Conservation (phyloP, 2,888 invertebrate genomes). For the Hanleya hanleyi region DNA sequence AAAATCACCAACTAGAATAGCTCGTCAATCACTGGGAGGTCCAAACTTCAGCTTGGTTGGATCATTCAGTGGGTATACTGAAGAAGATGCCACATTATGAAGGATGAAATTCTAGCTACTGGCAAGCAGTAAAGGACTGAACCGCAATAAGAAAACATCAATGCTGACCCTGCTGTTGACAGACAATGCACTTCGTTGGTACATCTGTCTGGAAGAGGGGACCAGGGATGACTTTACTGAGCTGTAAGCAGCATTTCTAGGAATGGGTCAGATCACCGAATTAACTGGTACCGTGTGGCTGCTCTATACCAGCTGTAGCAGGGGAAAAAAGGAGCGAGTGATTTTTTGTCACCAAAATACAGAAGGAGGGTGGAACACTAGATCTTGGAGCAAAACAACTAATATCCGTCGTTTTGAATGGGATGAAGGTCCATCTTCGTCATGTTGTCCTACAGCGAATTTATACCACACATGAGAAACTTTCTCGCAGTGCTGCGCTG, state of each 20-base stretch:
- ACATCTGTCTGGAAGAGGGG: background rate
- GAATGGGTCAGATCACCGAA: background rate
- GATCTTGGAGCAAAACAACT: background rate
- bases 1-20: background rate
- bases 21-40: background rate
- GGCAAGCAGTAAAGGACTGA: background rate
- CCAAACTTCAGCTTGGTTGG: background rate
- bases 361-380: background rate
- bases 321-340: background rate
- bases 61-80: background rate
- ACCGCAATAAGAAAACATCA: background rate
- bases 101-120: background rate
- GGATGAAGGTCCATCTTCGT: background rate
- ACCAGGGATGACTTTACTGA: background rate
- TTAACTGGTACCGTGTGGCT: background rate
- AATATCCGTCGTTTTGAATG: background rate
- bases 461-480: background rate
- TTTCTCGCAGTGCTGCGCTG: background rate
- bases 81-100: background rate
- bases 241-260: background rate
- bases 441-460: background rate
- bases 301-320: background rate
- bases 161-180: background rate
- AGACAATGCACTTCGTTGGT: background rate
- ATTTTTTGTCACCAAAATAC: slow-evolving; percentile 2